Base-by-base conservation (phyloP, 2,113 vertebrate genomes). In the Pyxicephalus adspersus region DNA sequence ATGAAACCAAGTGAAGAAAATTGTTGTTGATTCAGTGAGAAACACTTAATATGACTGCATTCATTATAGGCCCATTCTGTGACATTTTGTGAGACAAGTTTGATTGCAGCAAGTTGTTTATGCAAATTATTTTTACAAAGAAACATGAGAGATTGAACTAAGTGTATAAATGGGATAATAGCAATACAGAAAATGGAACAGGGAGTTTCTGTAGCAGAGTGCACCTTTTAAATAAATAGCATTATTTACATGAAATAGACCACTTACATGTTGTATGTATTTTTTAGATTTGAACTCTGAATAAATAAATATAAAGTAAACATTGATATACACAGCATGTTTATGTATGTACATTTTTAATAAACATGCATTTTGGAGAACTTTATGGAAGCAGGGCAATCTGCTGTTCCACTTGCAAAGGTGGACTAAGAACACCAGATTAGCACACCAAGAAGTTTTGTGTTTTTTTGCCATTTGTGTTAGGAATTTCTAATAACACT, bases 101-200 rank as follows among this genome's bases (percentile, higher is more conserved):
- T 82, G 80, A 82, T 82, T 82, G 80, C 80, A 15, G 60, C 29
- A 73, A 65, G 63, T 58, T 82, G 71, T 58, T 82, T 82, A 75
- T 74, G 80, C 50, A 75, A 82, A 82, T 82, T 22, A 25, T 64
- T 73, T 60, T 34, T 65, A 54, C 68, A 81, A 64, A 74, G 60
- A 15, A 57, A 28, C 26, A 65, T 50, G 29, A 28, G 22, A 64
- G 52, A 45, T 58, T 18, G n/a, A 60, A 29, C 22, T 45, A 17
- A 55, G 38, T 6, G 58, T 82, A 66, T 26, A 25, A 73, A 58
- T 75, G 52, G 15, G 38, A 18, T 0, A 63, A 50, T 11, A 17
- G 25, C n/a, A 77, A 31, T 20, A 45, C 38, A 45, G 38, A 13
- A 77, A 34, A 81, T n/a, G 20, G 50, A 38, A 66, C 13, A 60